phyloP scores from a whole-genome alignment of 2,797 vertebrate genomes.

The Acrocephalus scirpaceus region DNA sequence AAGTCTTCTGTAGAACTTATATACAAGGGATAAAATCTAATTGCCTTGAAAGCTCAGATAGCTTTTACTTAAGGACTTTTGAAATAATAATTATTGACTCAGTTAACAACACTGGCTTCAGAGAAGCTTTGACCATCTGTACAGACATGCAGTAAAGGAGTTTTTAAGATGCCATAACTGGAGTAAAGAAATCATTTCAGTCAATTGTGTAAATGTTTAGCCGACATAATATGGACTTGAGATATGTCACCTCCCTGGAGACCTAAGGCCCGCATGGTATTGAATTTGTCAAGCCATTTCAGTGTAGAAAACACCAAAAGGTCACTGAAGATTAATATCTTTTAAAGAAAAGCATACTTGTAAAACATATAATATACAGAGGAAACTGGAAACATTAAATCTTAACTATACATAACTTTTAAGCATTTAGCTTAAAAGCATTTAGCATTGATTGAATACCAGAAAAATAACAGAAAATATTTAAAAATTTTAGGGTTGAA shows the following conservation, averaged over 20 bases:
- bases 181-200: not conserved
- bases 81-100: conserved; percentile 50
- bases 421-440: not conserved
- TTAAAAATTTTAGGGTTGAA: not conserved
- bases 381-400: not conserved
- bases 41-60: not conserved
- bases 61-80: conserved; percentile 46
- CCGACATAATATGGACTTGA: not conserved
- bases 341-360: not conserved
- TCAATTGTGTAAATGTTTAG: not conserved
- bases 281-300: not conserved
- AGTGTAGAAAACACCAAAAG: not conserved
- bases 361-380: not conserved
- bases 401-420: not conserved
- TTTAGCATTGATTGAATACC: not conserved
- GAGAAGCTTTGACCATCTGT: not conserved
- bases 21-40: not conserved
- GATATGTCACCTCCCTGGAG: not conserved
- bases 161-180: not conserved
- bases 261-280: not conserved
- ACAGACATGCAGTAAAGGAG: not conserved
- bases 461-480: not conserved
- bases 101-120: conserved; percentile 10
- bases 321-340: not conserved
- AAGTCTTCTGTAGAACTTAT: not conserved